Conservation (phyloP, 2,113 vertebrate species). For the Heliornis fulica region DNA sequence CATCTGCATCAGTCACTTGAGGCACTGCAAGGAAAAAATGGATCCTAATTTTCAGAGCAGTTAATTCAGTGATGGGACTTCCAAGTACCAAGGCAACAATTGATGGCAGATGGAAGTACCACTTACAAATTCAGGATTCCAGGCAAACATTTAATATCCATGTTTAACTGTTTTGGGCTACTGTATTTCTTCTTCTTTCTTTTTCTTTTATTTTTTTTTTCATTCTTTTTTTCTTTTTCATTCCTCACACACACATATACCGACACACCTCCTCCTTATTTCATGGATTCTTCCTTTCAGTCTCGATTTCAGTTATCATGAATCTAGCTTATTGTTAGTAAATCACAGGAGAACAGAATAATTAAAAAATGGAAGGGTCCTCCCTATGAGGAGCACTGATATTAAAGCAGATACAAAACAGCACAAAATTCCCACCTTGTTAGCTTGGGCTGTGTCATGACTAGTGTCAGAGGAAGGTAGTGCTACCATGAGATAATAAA, state of each 20-base stretch:
- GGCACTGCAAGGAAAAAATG: not conserved
- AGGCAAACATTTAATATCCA: not conserved
- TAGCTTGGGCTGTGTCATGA: not conserved
- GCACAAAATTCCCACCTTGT: not conserved
- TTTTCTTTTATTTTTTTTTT: too few relatives aligned
- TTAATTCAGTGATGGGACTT: not conserved
- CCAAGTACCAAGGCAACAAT: not conserved
- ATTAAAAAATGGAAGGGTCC: not conserved
- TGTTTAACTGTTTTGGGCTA: not conserved
- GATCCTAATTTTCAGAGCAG: not conserved
- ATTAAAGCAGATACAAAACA: not conserved
- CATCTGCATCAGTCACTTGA: not conserved
- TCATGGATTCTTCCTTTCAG: not conserved
- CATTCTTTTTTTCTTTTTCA: too few relatives aligned
- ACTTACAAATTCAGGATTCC: not conserved
- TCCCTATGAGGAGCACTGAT: not conserved
- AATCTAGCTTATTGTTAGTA: not conserved
- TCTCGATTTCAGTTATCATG: not conserved
- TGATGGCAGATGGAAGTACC: not conserved
- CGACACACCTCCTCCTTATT: too few relatives aligned
- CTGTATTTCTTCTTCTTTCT: too few relatives aligned
- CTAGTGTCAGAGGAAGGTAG: not conserved
- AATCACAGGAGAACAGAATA: not conserved
- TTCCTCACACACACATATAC: too few relatives aligned
- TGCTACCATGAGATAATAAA: not conserved